Base-by-base conservation (phyloP, 2,113 vertebrate species). In the Sardina pilchardus region DNA sequence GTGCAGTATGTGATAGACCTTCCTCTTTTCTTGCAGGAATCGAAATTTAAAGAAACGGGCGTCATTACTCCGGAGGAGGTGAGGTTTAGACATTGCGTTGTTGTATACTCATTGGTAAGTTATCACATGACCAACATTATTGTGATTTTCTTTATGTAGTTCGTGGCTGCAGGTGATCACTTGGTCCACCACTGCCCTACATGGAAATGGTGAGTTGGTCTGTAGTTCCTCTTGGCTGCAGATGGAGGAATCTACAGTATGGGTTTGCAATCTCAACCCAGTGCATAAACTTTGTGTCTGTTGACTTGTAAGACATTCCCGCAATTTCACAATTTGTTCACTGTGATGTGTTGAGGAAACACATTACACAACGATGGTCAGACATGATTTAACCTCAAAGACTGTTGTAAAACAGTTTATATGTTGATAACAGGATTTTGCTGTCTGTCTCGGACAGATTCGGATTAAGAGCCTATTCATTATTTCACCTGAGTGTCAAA, bases 51-150 rank as follows among this genome's bases (percentile, higher is more conserved):
- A 90, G 98, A 99, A 95, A 99, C 98, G 44, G 98, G 98, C 92
- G 98, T 99, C 75, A 98, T 99, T 80, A 99, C 98, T 50, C 98
- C 98, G 59, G 98, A 99, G 89, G 98, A 99, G 95, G 98, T 99
- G 91, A 95, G 94, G 1, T 10, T 42, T 17, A 83, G 85, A 80
- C 48, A 6, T 48, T 81, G 3, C 2, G 17, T 4, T 82, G 30
- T 47, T 44, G 21, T 85, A 6, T 26, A n/a, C 80, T 0, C 88
- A 86, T 82, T 63, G 92, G 21, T 0, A 44, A 24, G 44, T 82
- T 26, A 59, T 59, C 19, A 24, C 30, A 30, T 19, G 9, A 8
- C 63, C 8, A 16, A 39, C 30, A 17, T 59, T 47, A 45, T 53
- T 59, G 30, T 86, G 88, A 17, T 78, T 88, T 83, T n/a, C n/a